These are phyloP conservation scores for Sarcophaga bullata DNA, from an alignment of 1,140 invertebrate species.

Conservation along the genomic window DNA sequence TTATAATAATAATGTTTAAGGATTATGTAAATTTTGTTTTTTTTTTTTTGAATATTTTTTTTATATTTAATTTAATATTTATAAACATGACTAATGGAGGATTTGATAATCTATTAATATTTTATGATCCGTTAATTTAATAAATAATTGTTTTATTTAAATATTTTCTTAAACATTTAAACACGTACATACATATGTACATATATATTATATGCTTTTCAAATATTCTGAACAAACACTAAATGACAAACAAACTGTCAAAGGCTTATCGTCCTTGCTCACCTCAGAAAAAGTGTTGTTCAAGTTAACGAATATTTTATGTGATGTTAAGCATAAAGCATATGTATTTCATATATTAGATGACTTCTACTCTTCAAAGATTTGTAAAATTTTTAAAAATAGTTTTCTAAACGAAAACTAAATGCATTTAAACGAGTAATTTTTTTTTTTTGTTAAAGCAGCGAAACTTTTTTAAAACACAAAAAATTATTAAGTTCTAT, in stretches of 20 bases:
- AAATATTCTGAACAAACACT: too few relatives aligned
- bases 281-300: not conserved
- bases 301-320: not conserved
- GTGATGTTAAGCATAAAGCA: slow-evolving; percentile 1
- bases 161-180: slow-evolving; percentile 53
- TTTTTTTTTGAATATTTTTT: too few relatives aligned
- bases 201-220: too few relatives aligned
- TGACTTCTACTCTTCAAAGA: not conserved
- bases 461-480: not conserved
- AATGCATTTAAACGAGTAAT: not conserved
- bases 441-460: slow-evolving; percentile 18
- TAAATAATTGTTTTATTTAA: slow-evolving; percentile 47
- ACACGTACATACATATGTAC: not conserved
- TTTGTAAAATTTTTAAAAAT: not conserved
- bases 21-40: slow-evolving; percentile 19
- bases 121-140: slow-evolving; percentile 42
- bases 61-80: not conserved
- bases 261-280: too few relatives aligned
- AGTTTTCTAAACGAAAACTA: not conserved
- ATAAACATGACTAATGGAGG: slow-evolving; percentile 64
- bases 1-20: slow-evolving; percentile 6
- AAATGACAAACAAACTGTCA: too few relatives aligned
- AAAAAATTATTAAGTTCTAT: slow-evolving; percentile 5
- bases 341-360: not conserved
- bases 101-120: slow-evolving; percentile 60